phyloP scores from a whole-genome alignment of 2,113 vertebrate species.

The Ceuthmochares aereus region DNA sequence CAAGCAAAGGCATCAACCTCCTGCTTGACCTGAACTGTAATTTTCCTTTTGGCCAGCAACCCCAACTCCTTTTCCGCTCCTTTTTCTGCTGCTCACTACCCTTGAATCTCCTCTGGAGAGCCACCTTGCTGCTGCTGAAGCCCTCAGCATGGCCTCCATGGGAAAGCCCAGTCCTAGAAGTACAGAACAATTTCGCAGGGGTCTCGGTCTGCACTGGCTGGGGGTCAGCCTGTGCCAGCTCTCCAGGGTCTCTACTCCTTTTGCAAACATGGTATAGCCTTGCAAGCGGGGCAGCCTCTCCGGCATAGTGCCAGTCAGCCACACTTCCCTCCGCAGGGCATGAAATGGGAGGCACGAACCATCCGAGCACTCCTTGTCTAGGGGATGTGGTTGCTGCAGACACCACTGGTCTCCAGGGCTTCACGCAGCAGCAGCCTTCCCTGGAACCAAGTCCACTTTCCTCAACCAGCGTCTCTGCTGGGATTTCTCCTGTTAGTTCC shows the following conservation, averaged over 20 bases:
- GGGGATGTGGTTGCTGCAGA: neutral
- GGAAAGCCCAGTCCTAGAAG: neutral
- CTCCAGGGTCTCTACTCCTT: neutral
- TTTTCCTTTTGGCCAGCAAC: neutral
- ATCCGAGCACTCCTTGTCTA: accelerated
- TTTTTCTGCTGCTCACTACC: neutral
- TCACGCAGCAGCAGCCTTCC: neutral
- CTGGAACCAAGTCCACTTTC: neutral
- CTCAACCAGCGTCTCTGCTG: neutral
- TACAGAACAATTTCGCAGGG: neutral
- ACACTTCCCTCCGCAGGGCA: neutral
- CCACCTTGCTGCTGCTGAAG: neutral
- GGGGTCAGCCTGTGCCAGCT: neutral
- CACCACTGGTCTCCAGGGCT: neutral
- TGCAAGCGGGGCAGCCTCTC: neutral
- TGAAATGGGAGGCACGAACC: accelerated
- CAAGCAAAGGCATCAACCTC: no score
- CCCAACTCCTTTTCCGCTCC: neutral
- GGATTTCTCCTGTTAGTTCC: neutral
- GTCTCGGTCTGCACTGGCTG: neutral
- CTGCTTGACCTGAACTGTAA: neutral
- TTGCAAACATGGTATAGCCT: neutral
- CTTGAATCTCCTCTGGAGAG: neutral
- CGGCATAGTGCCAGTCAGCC: accelerated
- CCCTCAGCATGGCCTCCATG: neutral